Base-by-base conservation (phyloP, 2,888 invertebrate species). In the Lasioglossum vierecki region DNA sequence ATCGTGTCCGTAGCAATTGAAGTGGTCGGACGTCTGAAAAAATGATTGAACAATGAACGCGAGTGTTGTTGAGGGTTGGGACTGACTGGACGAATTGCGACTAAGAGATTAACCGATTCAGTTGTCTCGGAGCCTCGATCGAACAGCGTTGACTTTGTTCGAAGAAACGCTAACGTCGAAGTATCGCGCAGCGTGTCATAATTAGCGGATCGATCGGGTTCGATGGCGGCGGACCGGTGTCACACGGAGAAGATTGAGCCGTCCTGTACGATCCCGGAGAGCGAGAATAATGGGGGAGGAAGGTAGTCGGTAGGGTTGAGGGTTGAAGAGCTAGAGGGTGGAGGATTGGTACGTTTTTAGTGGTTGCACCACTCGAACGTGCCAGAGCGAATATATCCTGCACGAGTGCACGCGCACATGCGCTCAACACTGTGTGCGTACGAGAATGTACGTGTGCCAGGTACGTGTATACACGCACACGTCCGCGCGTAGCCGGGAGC, bases 291-390 rank as follows among this genome's bases (percentile, higher is more conserved):
- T 71, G 78, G 74, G 75, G 74, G 26, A 63, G 39, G 60, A 76
- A 80, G 80, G 80, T 82, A 75, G 78, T 79, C 77, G 83, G 73
- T 87, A 76, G 84, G 85, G 87, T 84, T 77, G 89, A 88, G 85
- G 86, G 86, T 88, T 81, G 85, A 88, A 91, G 53, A 91, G 53
- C 86, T 88, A 83, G 90, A 89, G 81, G 87, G 84, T 88, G 68
- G 80, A 75, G 84, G 80, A 88, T 85, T 79, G 90, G 86, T 86
- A 88, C 80, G 89, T 91, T 91, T 91, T 91, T 91, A 89, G 90
- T 88, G 88, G 89, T 89, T 87, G 88, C 89, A 89, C 82, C 88
- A 87, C 88, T 89, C 90, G 90, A 92, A 93, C 89, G 89, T 92
- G 88, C 91, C 84, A 81, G 87, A 79, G 84, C 88, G 88, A 90